A percentile compares a stretch with the other conserved stretches of the same genome.
Conservation (phyloP, 1,140 invertebrate species). For the Pararge aegeria region DNA sequence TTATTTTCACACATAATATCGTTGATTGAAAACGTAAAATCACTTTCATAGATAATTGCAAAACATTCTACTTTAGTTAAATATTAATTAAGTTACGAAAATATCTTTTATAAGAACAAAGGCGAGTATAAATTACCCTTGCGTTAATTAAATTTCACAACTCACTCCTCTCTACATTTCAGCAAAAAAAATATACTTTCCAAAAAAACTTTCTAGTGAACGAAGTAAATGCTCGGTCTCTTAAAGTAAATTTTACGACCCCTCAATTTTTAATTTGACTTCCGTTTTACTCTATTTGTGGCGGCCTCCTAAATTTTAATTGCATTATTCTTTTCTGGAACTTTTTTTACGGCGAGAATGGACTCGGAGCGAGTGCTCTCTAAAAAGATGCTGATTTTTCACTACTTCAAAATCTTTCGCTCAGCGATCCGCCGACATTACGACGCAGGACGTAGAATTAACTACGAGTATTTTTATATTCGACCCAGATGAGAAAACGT, state of each 20-base stretch:
- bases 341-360: slow-evolving; percentile 2
- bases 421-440: neutral
- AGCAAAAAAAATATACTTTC: slow-evolving; percentile 3
- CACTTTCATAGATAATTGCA: neutral
- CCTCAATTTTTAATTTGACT: slow-evolving; percentile 38
- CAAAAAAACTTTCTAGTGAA: slow-evolving; percentile 29
- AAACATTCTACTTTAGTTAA: neutral
- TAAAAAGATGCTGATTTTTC: slow-evolving; percentile 9
- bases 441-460: neutral
- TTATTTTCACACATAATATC: too few species aligned
- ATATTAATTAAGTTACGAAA: neutral
- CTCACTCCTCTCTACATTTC: slow-evolving; percentile 18
- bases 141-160: slow-evolving; percentile 29
- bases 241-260: slow-evolving; percentile 33
- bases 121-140: slow-evolving; percentile 15
- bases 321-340: slow-evolving; percentile 16
- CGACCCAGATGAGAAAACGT: neutral
- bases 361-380: slow-evolving; percentile 7
- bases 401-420: slow-evolving; percentile 2
- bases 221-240: slow-evolving; percentile 25
- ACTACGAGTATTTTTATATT: neutral
- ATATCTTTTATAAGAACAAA: slow-evolving; percentile 5
- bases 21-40: too few species aligned
- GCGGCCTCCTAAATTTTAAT: slow-evolving; percentile 24
- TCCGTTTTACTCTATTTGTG: slow-evolving; percentile 31